Base-by-base conservation (phyloP, 92 coral and sea anemone genomes). In the Umimayanthus chanpuru region DNA sequence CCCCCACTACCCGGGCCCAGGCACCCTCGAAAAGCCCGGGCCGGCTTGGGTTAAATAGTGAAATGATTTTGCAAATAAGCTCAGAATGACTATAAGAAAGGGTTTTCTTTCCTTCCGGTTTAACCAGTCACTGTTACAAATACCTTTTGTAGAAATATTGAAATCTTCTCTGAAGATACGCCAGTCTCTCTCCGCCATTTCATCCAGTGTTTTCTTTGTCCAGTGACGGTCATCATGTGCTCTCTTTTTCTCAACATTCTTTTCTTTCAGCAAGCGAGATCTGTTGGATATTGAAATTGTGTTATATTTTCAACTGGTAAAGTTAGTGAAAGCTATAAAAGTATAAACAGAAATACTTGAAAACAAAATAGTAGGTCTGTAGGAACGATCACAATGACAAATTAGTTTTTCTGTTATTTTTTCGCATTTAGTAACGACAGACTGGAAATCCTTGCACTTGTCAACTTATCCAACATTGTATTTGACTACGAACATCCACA, bases 171-270 rank as follows among this genome's bases (percentile, higher is more conserved):
- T 94, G 76, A 97, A 95, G 77, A 97, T 97, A 86, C 99, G 91
- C 99, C 99, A 97, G 77, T 97, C 99, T 89, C 99, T 94, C 81
- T 97, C 99, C 21, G 95, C 91, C 99, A 97, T 97, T 90, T 97
- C 99, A 1, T 87, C 95, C 75, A 91, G 88, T 58, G 95, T 93
- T 80, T 97, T 97, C 81, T 97, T 96, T 26, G 96, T 89, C 99
- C 99, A 97, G 87, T 97, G 99, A 38, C 99, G 97, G 79, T 97
- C 99, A 92, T 97, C 99, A 47, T 85, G 91, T 14, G 98, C 99
- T 61, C 93, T 90, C 85, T 95, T 96, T 86, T 84, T 94, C 88
- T 97, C 99, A 49, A 77, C 94, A 68, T 94, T 98, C 26, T 81
- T 92, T 43, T 89, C 91, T 82, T 96, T 95, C 81, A 92, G 88